Evolutionary conservation across 2,888 invertebrate species (phyloP).

Genomic region (Eremobia ochroleuca): DNA sequence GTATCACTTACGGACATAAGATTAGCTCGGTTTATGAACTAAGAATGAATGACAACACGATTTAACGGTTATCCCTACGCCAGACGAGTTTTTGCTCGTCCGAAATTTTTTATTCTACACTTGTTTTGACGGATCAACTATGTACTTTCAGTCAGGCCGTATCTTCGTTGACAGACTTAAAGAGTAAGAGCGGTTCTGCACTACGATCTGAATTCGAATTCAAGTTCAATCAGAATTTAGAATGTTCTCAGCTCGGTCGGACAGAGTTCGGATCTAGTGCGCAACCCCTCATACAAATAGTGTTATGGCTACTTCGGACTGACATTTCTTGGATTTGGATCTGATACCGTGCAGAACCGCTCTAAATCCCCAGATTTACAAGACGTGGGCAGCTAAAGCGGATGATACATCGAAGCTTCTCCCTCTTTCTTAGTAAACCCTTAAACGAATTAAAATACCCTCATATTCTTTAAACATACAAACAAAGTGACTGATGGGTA

Average conservation of each 20-base stretch:
- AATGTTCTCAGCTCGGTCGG: too few relatives aligned
- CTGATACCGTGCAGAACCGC: too few relatives aligned
- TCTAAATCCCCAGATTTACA: too few relatives aligned
- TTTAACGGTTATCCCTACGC: neutral
- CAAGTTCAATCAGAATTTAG: too few relatives aligned
- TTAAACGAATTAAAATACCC: slow-evolving; percentile 44
- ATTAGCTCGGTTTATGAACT: neutral
- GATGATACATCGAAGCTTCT: slow-evolving; percentile 24
- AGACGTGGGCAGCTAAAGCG: slow-evolving; percentile 2
- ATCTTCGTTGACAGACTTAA: neutral
- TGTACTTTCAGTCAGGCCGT: neutral
- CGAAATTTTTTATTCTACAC: neutral
- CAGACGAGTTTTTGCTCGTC: neutral
- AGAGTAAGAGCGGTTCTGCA: too few relatives aligned
- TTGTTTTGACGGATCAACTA: neutral
- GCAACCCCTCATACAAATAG: too few relatives aligned
- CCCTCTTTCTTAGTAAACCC: slow-evolving; percentile 23
- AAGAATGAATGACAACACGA: neutral
- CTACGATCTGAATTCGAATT: too few relatives aligned
- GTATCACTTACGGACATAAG: neutral
- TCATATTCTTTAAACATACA: slow-evolving; percentile 34
- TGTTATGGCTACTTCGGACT: too few relatives aligned
- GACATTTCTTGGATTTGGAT: too few relatives aligned
- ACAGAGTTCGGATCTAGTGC: too few relatives aligned
- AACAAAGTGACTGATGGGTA: slow-evolving; percentile 51